Evolutionary conservation across 2,888 invertebrate species (phyloP).

Genomic region (Plemyria rubiginata): DNA sequence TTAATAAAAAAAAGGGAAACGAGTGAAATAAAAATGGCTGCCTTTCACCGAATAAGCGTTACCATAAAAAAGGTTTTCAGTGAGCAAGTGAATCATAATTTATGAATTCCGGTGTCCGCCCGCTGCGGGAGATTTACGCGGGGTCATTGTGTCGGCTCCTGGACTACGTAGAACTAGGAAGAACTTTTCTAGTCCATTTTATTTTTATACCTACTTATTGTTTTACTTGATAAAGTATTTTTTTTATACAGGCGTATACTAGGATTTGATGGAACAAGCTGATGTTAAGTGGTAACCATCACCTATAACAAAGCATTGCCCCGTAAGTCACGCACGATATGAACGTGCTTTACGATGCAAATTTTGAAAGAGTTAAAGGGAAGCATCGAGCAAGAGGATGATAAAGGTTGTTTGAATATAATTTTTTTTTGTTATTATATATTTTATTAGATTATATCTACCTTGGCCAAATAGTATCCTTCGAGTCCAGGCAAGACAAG

Average conservation of each 20-base stretch:
- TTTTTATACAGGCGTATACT: too few relatives aligned
- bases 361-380: too few relatives aligned
- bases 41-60: constrained; percentile 80
- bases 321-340: too few relatives aligned
- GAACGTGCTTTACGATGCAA: too few relatives aligned
- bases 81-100: constrained; percentile 85
- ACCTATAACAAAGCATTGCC: too few relatives aligned
- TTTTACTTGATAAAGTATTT: not conserved
- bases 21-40: constrained; percentile 77
- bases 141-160: constrained; percentile 80
- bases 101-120: constrained; percentile 83
- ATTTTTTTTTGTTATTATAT: too few relatives aligned
- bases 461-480: too few relatives aligned
- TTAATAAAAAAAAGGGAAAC: constrained; percentile 68
- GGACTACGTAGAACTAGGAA: constrained; percentile 58
- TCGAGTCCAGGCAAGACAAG: too few relatives aligned
- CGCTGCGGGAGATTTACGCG: constrained; percentile 76
- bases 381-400: too few relatives aligned
- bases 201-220: not conserved
- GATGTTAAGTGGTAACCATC: too few relatives aligned
- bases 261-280: not conserved
- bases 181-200: constrained; percentile 25
- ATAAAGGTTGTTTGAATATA: too few relatives aligned
- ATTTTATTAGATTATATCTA: too few relatives aligned
- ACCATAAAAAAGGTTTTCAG: constrained; percentile 85